These are phyloP conservation scores for Caloenas nicobarica DNA, from an alignment of 2,113 vertebrate species.

Conservation along the genomic window DNA sequence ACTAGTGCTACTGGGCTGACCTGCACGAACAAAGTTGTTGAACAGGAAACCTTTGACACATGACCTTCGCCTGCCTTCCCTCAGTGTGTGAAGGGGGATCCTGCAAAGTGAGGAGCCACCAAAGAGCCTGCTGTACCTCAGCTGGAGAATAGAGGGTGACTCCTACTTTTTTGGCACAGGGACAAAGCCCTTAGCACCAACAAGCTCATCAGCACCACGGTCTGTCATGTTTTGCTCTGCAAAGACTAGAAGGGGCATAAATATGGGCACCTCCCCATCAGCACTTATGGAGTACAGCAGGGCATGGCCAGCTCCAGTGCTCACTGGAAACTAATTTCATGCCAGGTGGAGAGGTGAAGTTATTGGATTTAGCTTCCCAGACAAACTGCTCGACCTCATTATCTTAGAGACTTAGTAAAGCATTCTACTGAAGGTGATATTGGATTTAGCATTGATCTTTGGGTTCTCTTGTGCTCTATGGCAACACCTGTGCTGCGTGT, in stretches of 20 bases:
- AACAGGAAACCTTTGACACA: rapidly evolving
- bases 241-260: background rate
- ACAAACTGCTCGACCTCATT: background rate
- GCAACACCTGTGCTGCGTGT: background rate
- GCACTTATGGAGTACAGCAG: background rate
- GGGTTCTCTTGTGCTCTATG: background rate
- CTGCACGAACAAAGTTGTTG: background rate
- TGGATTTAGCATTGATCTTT: background rate
- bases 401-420: background rate
- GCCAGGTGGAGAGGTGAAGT: background rate
- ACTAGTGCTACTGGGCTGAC: background rate
- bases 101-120: background rate
- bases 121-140: background rate
- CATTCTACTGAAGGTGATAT: background rate
- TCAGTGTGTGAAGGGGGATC: background rate
- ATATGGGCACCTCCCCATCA: no score
- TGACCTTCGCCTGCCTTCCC: background rate
- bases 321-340: background rate
- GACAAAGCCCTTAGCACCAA: background rate
- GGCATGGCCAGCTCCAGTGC: background rate
- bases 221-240: background rate
- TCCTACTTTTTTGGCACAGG: background rate
- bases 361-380: background rate
- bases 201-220: no score
- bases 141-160: background rate